These are phyloP conservation scores for Mirounga angustirostris DNA, from an alignment of 2,113 vertebrate species.

Conservation along the genomic window DNA sequence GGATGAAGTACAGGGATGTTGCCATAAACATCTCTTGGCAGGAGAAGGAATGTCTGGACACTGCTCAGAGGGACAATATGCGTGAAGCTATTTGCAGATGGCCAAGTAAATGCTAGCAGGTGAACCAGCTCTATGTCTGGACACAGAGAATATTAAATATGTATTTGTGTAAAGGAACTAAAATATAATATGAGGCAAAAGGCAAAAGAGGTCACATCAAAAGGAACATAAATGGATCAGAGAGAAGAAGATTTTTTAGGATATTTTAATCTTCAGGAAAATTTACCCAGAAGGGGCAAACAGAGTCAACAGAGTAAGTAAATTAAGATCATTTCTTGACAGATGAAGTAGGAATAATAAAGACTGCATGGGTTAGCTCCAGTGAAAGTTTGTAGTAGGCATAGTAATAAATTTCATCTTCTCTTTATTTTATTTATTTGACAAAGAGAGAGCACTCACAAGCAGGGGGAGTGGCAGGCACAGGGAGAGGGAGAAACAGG, in stretches of 20 bases:
- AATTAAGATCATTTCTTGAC: neutral
- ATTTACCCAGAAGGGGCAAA: neutral
- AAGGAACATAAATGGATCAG: neutral
- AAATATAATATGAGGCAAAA: neutral
- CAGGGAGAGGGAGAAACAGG: no score
- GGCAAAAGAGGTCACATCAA: neutral
- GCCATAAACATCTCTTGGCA: neutral
- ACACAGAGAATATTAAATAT: neutral
- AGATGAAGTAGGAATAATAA: neutral
- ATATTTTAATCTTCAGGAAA: neutral
- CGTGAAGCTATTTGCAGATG: neutral
- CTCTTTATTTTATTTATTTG: neutral
- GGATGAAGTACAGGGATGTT: neutral
- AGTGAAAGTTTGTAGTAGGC: neutral
- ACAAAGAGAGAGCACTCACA: no score
- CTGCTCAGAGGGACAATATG: neutral
- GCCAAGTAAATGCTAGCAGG: neutral
- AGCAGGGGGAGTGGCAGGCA: no score
- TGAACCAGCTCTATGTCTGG: neutral
- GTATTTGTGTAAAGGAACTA: neutral
- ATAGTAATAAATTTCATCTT: neutral
- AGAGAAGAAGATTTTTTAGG: neutral
- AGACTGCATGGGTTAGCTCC: neutral
- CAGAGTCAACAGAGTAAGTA: neutral
- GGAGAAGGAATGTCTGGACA: neutral